These are phyloP conservation scores for Ochropacha duplaris DNA, from an alignment of 2,888 invertebrate species.

Conservation along the genomic window DNA sequence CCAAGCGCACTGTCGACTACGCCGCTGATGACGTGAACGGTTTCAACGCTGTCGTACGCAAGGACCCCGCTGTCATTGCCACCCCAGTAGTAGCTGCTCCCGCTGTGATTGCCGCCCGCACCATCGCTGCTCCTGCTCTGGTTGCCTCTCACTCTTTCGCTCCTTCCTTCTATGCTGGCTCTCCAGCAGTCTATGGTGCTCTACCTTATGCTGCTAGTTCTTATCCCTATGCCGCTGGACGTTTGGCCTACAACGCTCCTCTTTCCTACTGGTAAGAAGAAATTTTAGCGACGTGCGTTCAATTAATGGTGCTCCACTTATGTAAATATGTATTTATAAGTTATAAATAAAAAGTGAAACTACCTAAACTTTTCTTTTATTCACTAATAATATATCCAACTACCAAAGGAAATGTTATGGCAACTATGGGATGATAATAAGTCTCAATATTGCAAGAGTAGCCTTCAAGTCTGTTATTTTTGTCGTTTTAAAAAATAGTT, in stretches of 20 bases:
- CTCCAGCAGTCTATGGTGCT: slow-evolving; percentile 23
- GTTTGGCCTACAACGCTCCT: slow-evolving; percentile 26
- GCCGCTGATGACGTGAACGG: slow-evolving; percentile 76
- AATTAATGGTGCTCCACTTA: slow-evolving; percentile 19
- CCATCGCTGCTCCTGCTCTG: slow-evolving; percentile 25
- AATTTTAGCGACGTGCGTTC: slow-evolving; percentile 5
- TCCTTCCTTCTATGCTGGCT: slow-evolving; percentile 5
- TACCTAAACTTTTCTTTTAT: slow-evolving; percentile 24
- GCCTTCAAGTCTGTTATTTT: no score
- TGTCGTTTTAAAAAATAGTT: no score
- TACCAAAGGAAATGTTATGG: no score
- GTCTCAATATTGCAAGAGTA: no score
- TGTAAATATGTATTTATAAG: slow-evolving; percentile 40
- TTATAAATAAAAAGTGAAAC: slow-evolving; percentile 44
- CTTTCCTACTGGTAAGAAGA: slow-evolving; percentile 33
- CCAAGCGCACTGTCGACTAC: slow-evolving; percentile 80
- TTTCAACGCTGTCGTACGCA: slow-evolving; percentile 82
- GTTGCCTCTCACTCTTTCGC: slow-evolving; percentile 22
- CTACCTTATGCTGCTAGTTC: slow-evolving; percentile 18
- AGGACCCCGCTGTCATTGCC: slow-evolving; percentile 63
- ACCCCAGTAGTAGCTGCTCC: slow-evolving; percentile 38
- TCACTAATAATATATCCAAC: not conserved
- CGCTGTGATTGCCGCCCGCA: slow-evolving; percentile 30
- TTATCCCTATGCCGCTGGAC: slow-evolving; percentile 21
- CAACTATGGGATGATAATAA: no score